These are phyloP conservation scores for Platycercus adscitus DNA, from an alignment of 2,113 vertebrate species.

Conservation along the genomic window DNA sequence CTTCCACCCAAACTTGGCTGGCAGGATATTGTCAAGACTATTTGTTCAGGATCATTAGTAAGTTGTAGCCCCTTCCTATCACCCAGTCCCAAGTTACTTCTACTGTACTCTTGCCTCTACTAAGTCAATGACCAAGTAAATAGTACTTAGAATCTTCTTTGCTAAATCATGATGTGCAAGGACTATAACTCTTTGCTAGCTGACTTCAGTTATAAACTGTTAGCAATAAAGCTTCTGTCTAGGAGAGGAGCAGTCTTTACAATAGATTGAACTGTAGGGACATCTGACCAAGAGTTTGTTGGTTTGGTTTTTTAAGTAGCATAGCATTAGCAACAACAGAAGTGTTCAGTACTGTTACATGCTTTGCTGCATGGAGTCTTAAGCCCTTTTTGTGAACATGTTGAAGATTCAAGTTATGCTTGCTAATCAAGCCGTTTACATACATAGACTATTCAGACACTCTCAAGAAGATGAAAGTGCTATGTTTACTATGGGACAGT, in stretches of 20 bases:
- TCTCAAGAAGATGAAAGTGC: accelerated
- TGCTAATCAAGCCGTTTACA: neutral
- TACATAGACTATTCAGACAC: too few relatives aligned
- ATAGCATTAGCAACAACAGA: neutral
- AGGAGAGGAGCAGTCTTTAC: neutral
- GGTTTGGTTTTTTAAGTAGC: neutral
- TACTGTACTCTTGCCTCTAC: neutral
- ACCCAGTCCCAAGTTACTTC: neutral
- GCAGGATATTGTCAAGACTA: neutral
- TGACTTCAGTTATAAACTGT: neutral
- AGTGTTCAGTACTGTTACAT: neutral
- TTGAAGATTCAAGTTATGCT: neutral
- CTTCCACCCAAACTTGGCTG: neutral
- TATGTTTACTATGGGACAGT: neutral
- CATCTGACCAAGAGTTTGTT: neutral
- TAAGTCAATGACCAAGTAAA: neutral
- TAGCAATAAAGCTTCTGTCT: neutral
- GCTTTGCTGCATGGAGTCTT: neutral
- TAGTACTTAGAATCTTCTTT: neutral
- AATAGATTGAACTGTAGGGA: neutral
- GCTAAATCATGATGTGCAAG: neutral
- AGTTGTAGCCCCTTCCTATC: neutral
- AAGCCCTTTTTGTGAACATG: neutral
- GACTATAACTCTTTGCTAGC: neutral
- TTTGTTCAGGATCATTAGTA: neutral